These are phyloP conservation scores for Palythoa grandis DNA, from an alignment of 92 coral and sea anemone species.

Conservation along the genomic window DNA sequence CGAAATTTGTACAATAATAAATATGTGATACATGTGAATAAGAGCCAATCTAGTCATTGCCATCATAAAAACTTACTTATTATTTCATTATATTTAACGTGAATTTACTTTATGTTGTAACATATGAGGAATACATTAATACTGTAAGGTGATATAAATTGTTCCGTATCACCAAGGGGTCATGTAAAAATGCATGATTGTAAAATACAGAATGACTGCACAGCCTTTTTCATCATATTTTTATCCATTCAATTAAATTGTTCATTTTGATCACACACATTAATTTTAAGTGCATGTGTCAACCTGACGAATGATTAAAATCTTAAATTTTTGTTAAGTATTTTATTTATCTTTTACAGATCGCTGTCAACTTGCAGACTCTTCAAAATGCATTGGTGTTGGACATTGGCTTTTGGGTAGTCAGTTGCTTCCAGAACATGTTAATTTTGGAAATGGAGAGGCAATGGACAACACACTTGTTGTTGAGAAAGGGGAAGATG, in stretches of 20 bases:
- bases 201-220: background rate
- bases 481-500: background rate
- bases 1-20: too few species aligned
- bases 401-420: background rate
- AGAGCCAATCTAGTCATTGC: too few species aligned
- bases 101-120: too few species aligned
- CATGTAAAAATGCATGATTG: background rate
- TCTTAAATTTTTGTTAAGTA: background rate
- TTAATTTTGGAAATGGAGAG: background rate
- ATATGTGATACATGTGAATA: too few species aligned
- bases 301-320: background rate
- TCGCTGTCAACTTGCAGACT: background rate
- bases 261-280: background rate
- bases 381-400: background rate
- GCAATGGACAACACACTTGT: background rate
- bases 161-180: too few species aligned
- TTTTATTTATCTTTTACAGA: background rate
- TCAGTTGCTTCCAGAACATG: background rate
- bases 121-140: too few species aligned
- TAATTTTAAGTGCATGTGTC: background rate
- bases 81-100: too few species aligned
- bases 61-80: too few species aligned
- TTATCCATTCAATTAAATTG: background rate
- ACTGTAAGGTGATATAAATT: too few species aligned
- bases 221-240: background rate